Percentiles rank a stretch among this genome's conserved stretches.
Conservation (phyloP, 2,888 invertebrate species). For the Leistus spinibarbis region DNA sequence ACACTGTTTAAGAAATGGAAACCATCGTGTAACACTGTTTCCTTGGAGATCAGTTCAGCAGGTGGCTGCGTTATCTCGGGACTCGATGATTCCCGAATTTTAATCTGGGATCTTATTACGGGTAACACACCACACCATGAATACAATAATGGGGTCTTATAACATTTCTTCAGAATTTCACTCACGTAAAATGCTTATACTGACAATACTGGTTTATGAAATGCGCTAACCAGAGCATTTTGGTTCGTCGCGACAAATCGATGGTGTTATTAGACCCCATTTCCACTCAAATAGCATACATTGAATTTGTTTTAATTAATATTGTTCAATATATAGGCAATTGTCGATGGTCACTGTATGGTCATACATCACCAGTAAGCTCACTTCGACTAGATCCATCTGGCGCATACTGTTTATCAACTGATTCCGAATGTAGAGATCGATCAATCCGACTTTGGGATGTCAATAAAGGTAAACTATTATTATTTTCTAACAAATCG, state of each 20-base stretch:
- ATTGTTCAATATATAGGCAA: no score
- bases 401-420: slow-evolving; percentile 76
- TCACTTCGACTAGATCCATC: slow-evolving; percentile 73
- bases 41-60: slow-evolving; percentile 83
- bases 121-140: slow-evolving; percentile 57
- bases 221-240: neutral
- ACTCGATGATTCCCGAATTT: slow-evolving; percentile 78
- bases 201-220: no score
- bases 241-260: no score
- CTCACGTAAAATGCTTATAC: no score
- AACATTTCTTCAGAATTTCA: no score
- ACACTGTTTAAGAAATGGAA: slow-evolving; percentile 93
- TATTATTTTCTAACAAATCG: neutral
- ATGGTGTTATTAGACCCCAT: no score
- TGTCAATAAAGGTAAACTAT: slow-evolving; percentile 69
- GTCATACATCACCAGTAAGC: slow-evolving; percentile 80
- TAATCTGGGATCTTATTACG: slow-evolving; percentile 87
- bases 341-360: slow-evolving; percentile 76
- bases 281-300: no score
- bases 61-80: slow-evolving; percentile 85
- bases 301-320: no score
- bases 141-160: no score
- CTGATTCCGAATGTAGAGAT: slow-evolving; percentile 74
- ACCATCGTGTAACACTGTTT: slow-evolving; percentile 80
- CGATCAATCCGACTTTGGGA: slow-evolving; percentile 82